Conservation (phyloP, 2,888 invertebrate genomes). For the Lamellibrachia columna region DNA sequence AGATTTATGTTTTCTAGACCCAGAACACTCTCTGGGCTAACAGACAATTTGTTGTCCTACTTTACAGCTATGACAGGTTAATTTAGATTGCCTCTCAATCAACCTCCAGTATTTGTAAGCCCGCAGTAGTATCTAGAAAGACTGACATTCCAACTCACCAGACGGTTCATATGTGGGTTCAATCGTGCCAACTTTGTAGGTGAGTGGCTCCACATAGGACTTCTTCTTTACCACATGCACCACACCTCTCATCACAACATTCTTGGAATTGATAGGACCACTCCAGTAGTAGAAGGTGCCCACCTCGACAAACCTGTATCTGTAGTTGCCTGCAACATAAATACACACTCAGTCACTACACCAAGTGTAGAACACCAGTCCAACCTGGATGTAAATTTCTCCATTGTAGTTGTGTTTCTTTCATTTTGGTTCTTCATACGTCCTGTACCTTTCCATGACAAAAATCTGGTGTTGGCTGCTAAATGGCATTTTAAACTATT, state of each 20-base stretch:
- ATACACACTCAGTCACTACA: background rate
- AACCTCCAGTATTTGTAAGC: background rate
- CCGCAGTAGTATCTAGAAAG: background rate
- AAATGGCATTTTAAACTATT: too few species aligned
- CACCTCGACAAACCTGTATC: constrained; percentile 35
- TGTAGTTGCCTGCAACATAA: constrained; percentile 26
- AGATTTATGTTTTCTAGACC: too few species aligned
- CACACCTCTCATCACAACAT: constrained; percentile 33
- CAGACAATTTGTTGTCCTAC: too few species aligned
- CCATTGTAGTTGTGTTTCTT: too few species aligned
- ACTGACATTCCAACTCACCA: constrained; percentile 7
- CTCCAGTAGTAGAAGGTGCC: constrained; percentile 56
- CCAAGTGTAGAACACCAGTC: constrained; percentile 5
- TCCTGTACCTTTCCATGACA: too few species aligned
- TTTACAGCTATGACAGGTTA: too few species aligned
- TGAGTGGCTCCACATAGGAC: background rate
- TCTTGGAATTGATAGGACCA: constrained; percentile 19
- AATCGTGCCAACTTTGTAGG: background rate
- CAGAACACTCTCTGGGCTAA: too few species aligned
- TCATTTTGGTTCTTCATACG: too few species aligned
- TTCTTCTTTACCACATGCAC: constrained; percentile 28
- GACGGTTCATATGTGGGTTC: background rate
- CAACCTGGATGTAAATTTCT: background rate
- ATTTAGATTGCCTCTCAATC: background rate
- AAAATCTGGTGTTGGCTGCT: too few species aligned